Percentiles rank a stretch among this genome's conserved stretches.
phyloP scores from a whole-genome alignment of 2,797 vertebrate genomes.

The Tamandua tetradactyla region DNA sequence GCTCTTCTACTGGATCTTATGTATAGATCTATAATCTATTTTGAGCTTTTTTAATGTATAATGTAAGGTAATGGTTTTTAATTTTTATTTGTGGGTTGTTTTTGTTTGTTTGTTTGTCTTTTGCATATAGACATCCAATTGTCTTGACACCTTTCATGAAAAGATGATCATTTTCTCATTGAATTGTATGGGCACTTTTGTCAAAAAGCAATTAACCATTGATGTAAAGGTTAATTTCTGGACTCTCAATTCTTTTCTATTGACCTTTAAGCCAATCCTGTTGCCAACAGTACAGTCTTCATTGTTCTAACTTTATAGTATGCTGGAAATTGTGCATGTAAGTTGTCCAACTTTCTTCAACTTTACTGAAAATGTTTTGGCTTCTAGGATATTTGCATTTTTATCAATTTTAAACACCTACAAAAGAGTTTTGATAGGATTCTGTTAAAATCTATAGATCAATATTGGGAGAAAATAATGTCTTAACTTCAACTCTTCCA shows the following conservation, averaged over 20 bases:
- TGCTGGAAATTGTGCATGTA: background rate
- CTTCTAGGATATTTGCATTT: background rate
- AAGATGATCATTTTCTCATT: background rate
- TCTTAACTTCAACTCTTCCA: background rate
- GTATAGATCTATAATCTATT: background rate
- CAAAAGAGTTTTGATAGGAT: background rate
- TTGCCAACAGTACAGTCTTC: background rate
- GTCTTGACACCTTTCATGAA: background rate
- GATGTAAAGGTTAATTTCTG: background rate
- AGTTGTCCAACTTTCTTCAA: background rate
- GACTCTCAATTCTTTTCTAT: background rate
- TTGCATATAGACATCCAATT: too few species aligned
- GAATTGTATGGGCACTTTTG: background rate
- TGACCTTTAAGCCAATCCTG: background rate
- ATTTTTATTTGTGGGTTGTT: too few species aligned
- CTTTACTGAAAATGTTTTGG: background rate
- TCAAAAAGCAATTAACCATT: background rate
- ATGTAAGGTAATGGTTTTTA: background rate
- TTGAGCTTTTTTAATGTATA: background rate
- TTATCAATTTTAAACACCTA: background rate
- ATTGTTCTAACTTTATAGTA: background rate
- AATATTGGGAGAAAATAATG: background rate
- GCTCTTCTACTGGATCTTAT: background rate
- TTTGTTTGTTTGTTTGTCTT: background rate
- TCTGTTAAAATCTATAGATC: background rate